Base-by-base conservation (phyloP, 2,888 invertebrate genomes). In the Eulithis prunata region DNA sequence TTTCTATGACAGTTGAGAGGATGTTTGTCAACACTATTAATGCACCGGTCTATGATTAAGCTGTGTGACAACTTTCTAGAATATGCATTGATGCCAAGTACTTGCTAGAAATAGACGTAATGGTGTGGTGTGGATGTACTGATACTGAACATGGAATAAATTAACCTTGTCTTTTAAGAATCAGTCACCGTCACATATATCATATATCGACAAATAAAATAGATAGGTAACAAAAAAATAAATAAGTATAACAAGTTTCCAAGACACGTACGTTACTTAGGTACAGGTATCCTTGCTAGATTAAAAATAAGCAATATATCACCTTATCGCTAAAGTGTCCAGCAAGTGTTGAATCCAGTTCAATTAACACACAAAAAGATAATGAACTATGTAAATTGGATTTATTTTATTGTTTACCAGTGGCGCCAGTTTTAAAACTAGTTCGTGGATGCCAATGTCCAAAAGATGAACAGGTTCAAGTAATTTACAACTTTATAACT, bases 1-100 rank as follows among this genome's bases (percentile, higher is more conserved):
- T 62, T 38, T 56, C 32, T 45, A 59, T 61, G 38, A 57, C n/a
- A 46, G 66, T 47, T 47, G 58, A 11, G 58, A 62, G 58, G 62
- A 62, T 66, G 62, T 62, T 66, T 66, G 62, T 66, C 62, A 66
- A 62, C 55, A 57, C 57, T 54, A 49, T 52, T 54, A 64, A 57
- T 38, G 57, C 57, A 62, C 57, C 49, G 51, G 59, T 55, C 51
- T 59, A 47, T 58, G 43, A 64, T 56, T 56, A 54, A 66, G 57
- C 54, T 45, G 62, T 32, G 8, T 49, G 49, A 51, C 55, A 56
- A 56, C 66, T 62, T 62, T 66, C 66, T 62, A 62, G 62, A 66
- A 62, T 66, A 66, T 66, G 57, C 41, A 62, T 43, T 41, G 32
- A 43, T 61, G 13, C 36, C 54, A 36, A 43, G 47, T 46, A 54